Evolutionary conservation across 2,888 invertebrate species (phyloP).

Genomic region (Orgyia antiqua): DNA sequence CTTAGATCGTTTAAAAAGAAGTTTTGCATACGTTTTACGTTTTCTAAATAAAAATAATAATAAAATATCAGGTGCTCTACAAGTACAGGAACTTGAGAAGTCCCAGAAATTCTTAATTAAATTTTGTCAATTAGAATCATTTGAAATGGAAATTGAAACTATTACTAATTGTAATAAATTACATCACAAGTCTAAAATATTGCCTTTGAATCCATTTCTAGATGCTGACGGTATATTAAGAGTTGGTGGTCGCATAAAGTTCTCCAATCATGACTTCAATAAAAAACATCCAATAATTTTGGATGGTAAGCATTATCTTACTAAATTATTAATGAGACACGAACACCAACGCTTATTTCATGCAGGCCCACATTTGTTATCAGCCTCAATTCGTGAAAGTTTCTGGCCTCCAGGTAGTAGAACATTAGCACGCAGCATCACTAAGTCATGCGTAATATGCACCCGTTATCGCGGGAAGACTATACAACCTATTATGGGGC

Average conservation of each 20-base stretch:
- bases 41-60: neutral
- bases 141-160: neutral
- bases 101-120: constrained; percentile 7
- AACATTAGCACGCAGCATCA: too few species aligned
- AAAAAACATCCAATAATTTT: constrained; percentile 11
- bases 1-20: neutral
- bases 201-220: neutral
- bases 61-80: neutral
- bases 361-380: neutral
- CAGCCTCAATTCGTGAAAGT: neutral
- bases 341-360: neutral
- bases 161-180: neutral
- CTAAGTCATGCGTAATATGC: too few species aligned
- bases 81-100: neutral
- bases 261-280: constrained; percentile 6
- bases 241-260: constrained; percentile 2
- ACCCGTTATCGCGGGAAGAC: too few species aligned
- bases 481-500: too few species aligned
- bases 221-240: neutral
- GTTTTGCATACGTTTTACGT: neutral
- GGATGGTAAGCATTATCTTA: constrained; percentile 6
- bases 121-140: constrained; percentile 5
- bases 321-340: neutral
- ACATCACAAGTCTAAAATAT: neutral
- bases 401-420: constrained; percentile 2